phyloP scores from a whole-genome alignment of 2,113 vertebrate species.

The Apodemus sylvaticus region DNA sequence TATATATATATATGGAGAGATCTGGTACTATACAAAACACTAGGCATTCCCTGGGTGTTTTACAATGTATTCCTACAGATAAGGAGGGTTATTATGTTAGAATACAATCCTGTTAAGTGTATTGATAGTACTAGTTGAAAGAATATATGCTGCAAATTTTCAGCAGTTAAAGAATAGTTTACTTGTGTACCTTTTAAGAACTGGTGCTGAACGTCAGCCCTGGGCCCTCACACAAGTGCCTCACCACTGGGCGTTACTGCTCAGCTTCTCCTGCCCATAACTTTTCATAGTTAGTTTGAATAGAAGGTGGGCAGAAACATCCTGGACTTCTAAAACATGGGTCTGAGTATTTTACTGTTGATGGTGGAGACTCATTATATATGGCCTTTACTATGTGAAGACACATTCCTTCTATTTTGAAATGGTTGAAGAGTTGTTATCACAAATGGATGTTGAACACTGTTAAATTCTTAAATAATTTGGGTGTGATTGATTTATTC shows the following conservation, averaged over 20 bases:
- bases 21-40: background rate
- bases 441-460: background rate
- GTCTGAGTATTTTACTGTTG: background rate
- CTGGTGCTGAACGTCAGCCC: background rate
- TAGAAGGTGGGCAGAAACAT: background rate
- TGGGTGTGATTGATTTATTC: background rate
- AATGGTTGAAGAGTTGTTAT: background rate
- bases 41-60: background rate
- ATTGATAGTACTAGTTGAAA: background rate
- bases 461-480: background rate
- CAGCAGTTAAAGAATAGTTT: constrained; percentile 1
- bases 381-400: background rate
- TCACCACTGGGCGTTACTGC: background rate
- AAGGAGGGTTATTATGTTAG: background rate
- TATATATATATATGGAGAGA: background rate
- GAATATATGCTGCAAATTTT: background rate
- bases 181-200: background rate
- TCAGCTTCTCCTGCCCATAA: background rate
- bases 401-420: background rate
- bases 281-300: background rate
- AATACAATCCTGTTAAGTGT: constrained; percentile 19
- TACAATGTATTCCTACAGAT: background rate
- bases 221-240: background rate
- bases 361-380: background rate
- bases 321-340: background rate